phyloP scores from a whole-genome alignment of 2,797 vertebrate species.

The Gambelia wislizenii region DNA sequence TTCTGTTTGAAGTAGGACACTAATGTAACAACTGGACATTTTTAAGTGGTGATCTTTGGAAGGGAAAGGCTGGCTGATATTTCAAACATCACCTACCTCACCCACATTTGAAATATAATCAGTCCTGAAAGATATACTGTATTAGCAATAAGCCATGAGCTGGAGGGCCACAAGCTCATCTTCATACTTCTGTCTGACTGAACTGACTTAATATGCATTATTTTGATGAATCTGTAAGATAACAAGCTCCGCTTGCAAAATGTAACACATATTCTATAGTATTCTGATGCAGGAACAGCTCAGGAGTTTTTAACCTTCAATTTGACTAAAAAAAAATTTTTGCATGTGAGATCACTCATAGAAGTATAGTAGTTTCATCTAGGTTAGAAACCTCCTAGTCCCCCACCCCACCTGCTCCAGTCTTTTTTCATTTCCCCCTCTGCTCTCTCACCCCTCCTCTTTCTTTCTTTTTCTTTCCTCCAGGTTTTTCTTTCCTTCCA shows the following conservation, averaged over 20 bases:
- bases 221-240: background rate
- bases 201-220: background rate
- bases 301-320: too few species aligned
- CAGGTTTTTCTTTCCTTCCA: background rate
- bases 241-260: background rate
- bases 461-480: background rate
- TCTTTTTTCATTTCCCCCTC: background rate
- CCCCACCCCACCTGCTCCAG: background rate
- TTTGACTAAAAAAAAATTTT: too few species aligned
- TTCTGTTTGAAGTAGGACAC: background rate
- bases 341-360: background rate
- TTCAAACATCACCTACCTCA: background rate
- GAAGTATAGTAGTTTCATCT: background rate
- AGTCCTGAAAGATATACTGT: background rate
- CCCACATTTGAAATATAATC: background rate
- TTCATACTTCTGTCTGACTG: background rate
- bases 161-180: background rate
- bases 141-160: background rate
- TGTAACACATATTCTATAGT: background rate
- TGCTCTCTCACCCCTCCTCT: too few species aligned
- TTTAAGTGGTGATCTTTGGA: background rate
- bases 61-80: background rate
- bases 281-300: background rate
- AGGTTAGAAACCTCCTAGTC: background rate
- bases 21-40: background rate